Evolutionary conservation across 2,113 vertebrate species (phyloP).

Genomic region (crab-eating macaque (Macaca fascicularis)): T2T-MFA8v1.1 NC_088385.1:7658001-7658500

Average conservation of each 20-base stretch:
- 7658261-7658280: not conserved
- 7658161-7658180: not conserved
- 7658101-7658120: not conserved
- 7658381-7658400: too few species aligned
- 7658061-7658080: not conserved
- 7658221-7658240: not conserved
- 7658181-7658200: not conserved
- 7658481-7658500: too few species aligned
- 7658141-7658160: not conserved
- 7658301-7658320: too few species aligned
- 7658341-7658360: too few species aligned
- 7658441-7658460: too few species aligned
- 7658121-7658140: not conserved
- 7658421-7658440: too few species aligned
- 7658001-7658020: not conserved
- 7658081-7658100: not conserved
- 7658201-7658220: slow-evolving; percentile 1
- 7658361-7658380: too few species aligned
- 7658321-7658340: too few species aligned
- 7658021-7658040: not conserved
- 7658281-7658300: not conserved
- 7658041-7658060: not conserved
- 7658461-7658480: too few species aligned
- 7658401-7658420: too few species aligned
- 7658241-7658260: not conserved